Percentiles rank a stretch among this genome's conserved stretches.
Conservation (phyloP, 2,797 vertebrate species). For the Bovichtus diacanthus region DNA sequence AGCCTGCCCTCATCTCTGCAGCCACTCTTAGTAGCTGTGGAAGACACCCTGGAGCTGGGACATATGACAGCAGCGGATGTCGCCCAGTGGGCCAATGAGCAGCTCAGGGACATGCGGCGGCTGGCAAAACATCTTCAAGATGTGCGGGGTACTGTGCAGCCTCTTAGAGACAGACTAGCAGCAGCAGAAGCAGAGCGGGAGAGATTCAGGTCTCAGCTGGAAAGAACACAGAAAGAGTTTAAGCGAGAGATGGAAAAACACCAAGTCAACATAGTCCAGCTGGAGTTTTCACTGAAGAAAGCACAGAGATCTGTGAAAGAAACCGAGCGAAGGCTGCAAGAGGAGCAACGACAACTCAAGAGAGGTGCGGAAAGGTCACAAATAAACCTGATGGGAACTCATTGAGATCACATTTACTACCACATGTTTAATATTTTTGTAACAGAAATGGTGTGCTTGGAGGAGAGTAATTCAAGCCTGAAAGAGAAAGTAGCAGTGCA, state of each 20-base stretch:
- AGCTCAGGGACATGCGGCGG: conserved; percentile 88
- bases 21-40: conserved; percentile 83
- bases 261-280: conserved; percentile 71
- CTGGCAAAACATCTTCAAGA: conserved; percentile 88
- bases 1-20: conserved; percentile 91
- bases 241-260: conserved; percentile 75
- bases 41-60: conserved; percentile 77
- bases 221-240: conserved; percentile 73
- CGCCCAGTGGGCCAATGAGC: conserved; percentile 89
- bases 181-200: conserved; percentile 78
- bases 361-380: conserved; percentile 77
- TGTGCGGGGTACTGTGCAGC: conserved; percentile 84
- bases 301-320: conserved; percentile 73
- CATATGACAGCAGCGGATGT: conserved; percentile 86
- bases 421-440: conserved; percentile 30
- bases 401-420: neutral
- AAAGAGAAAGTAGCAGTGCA: conserved; percentile 81
- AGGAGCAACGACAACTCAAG: conserved; percentile 80
- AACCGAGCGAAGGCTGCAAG: conserved; percentile 77
- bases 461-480: conserved; percentile 74
- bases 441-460: conserved; percentile 70
- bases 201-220: conserved; percentile 75
- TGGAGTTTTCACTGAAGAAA: conserved; percentile 76
- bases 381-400: neutral
- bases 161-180: conserved; percentile 82